Conservation (phyloP, 2,113 vertebrate species). For the Hipposideros armiger region DNA sequence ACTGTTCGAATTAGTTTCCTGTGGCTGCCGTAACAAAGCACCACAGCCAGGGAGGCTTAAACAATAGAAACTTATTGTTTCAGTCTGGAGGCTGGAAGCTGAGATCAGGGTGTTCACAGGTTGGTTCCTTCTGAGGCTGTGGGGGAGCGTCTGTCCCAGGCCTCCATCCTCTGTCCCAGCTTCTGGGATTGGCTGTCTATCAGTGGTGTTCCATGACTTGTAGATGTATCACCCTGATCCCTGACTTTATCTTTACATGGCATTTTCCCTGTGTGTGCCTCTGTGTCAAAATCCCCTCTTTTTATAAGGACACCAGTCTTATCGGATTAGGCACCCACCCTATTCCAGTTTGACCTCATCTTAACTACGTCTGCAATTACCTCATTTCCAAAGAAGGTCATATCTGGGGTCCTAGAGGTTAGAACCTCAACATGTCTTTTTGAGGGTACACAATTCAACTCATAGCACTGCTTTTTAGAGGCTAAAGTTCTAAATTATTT, state of each 20-base stretch:
- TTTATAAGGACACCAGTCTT: neutral
- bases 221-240: rapidly evolving
- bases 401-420: neutral
- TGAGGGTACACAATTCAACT: neutral
- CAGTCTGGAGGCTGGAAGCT: neutral
- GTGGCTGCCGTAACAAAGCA: rapidly evolving
- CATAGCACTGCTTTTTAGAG: neutral
- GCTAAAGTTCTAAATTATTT: neutral
- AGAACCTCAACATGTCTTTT: neutral
- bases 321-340: neutral
- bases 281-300: neutral
- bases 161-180: neutral
- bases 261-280: rapidly evolving
- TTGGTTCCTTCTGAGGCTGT: neutral
- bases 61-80: neutral
- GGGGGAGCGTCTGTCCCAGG: neutral
- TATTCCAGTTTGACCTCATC: neutral
- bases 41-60: rapidly evolving
- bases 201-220: rapidly evolving
- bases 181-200: rapidly evolving
- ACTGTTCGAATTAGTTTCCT: neutral
- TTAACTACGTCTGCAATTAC: neutral
- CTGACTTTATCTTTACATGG: neutral
- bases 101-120: neutral
- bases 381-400: neutral